Evolutionary conservation across 2,113 vertebrate genomes (phyloP), one percentile per base, ranked within the genome.

Genomic region (Nyctereutes procyonoides): DNA sequence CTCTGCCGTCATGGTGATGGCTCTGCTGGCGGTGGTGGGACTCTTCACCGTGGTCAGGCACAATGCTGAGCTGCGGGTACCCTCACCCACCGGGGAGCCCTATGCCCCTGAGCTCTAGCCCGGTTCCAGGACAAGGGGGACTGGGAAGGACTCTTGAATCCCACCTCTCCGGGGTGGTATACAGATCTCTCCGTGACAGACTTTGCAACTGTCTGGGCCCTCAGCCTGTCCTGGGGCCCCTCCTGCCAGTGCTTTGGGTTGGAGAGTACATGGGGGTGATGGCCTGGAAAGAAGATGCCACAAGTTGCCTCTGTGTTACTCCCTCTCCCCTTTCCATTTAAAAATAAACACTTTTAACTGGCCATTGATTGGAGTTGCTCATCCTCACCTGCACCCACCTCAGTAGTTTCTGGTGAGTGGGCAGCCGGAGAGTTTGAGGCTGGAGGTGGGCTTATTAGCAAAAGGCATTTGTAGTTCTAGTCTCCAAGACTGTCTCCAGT

Each of bases 21-120:
- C 99, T 7, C 98, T 99, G 93, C 98, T 99, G 97, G 99, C 99
- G 0, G 99, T 99, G 1, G 99, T 99, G 48, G 99, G 99, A 96
- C 99, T 99, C 85, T 99, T 99, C 96, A 99, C 99, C 0, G 97
- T 99, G 81, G 99, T 99, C 35, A 99, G 99, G 79, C 99, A 99
- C 0, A 99, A 99, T 93, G 97, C 99, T 0, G 99, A 99, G 51
- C 98, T 99, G 51, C 98, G 98, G 87, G 98, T 99, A 76, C 96
- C 98, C 9, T 89, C 92, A 0, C 90, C 97, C 1, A 91, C 80
- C 0, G 98, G 98, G 51, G 98, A 99, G 8, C 89, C 96, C 17
- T 97, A 93, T 5, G 82, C 97, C 24, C 98, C 98, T 0, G 98
- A 99, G 55, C 97, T 98, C 67, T 98, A 96, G 98, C 15, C 24